phyloP scores from a whole-genome alignment of 1,140 invertebrate species.

The Habropoda laboriosa region DNA sequence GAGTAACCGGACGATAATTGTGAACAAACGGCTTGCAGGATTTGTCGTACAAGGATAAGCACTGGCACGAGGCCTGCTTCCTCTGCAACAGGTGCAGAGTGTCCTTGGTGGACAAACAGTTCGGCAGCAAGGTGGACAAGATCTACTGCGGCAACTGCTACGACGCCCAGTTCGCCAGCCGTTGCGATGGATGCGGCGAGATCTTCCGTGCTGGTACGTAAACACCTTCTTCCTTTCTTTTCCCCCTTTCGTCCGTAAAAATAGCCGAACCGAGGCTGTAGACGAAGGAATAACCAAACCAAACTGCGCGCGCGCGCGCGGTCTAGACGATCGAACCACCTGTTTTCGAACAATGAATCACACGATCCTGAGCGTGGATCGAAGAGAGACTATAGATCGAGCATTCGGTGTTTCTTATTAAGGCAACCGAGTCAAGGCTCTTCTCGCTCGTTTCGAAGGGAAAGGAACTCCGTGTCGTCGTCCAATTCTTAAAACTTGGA shows the following conservation, averaged over 20 bases:
- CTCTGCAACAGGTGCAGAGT: constrained; percentile 98
- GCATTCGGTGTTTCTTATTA: constrained; percentile 70
- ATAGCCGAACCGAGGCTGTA: no score
- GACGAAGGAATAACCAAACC: no score
- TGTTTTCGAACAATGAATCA: constrained; percentile 59
- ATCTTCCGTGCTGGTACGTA: constrained; percentile 98
- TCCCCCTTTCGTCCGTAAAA: not conserved
- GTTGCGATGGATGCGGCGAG: constrained; percentile 99
- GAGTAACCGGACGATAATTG: not conserved
- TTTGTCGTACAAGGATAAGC: constrained; percentile 99
- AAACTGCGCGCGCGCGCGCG: no score
- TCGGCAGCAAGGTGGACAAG: constrained; percentile 98
- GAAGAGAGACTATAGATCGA: constrained; percentile 52
- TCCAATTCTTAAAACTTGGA: not conserved
- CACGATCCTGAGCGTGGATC: constrained; percentile 21
- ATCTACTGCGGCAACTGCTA: constrained; percentile 99
- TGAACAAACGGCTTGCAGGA: constrained; percentile 87
- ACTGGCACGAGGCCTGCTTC: constrained; percentile 99
- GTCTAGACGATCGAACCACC: constrained; percentile 35
- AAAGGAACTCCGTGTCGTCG: not conserved
- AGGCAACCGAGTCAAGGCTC: constrained; percentile 76
- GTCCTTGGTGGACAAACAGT: constrained; percentile 99
- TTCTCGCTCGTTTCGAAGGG: constrained; percentile 37
- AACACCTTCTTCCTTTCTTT: not conserved
- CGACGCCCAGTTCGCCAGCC: constrained; percentile 98